phyloP scores from a whole-genome alignment of 2,797 vertebrate species.

The Parauchenoglanis punctatus region DNA sequence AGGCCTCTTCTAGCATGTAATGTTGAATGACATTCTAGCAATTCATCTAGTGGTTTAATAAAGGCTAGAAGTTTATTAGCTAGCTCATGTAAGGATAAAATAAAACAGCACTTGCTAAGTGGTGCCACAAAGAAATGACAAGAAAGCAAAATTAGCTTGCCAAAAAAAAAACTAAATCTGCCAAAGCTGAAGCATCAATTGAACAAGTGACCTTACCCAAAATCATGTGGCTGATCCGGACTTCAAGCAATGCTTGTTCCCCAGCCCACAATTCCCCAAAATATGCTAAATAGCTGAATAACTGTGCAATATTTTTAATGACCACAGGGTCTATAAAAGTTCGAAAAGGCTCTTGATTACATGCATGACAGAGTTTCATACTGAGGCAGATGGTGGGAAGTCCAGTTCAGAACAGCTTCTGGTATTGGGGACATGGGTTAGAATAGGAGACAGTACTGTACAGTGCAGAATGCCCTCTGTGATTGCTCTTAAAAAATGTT shows the following conservation, averaged over 20 bases:
- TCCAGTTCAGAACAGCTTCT: neutral
- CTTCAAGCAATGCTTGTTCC: neutral
- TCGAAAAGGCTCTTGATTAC: neutral
- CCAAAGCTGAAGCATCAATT: neutral
- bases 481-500: neutral
- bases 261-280: neutral
- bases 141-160: neutral
- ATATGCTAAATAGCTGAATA: neutral
- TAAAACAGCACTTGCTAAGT: neutral
- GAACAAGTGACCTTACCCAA: neutral
- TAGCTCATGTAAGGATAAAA: neutral
- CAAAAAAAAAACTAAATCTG: neutral
- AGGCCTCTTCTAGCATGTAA: neutral
- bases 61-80: neutral
- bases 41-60: neutral
- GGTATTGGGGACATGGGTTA: neutral
- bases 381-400: neutral
- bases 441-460: neutral
- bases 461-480: neutral
- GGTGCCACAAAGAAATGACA: neutral
- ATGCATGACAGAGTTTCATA: neutral
- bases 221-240: neutral
- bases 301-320: neutral
- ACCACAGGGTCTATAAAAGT: neutral
- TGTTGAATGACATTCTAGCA: neutral